These are phyloP conservation scores for Pavo muticus DNA, from an alignment of 2,113 vertebrate species.

Conservation along the genomic window DNA sequence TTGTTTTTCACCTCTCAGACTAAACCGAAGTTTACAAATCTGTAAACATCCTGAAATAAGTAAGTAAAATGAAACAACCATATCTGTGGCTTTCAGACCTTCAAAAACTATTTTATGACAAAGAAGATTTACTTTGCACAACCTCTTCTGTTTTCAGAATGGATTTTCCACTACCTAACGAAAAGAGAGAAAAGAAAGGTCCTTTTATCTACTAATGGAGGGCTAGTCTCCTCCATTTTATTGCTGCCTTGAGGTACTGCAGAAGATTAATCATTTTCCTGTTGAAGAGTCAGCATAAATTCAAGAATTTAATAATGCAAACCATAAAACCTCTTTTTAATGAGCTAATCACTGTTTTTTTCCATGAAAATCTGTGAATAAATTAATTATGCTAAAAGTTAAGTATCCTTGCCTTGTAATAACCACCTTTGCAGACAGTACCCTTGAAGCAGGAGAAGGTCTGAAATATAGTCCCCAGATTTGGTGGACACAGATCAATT, in stretches of 20 bases:
- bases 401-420: background rate
- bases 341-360: constrained; percentile 46
- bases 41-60: background rate
- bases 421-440: background rate
- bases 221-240: background rate
- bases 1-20: background rate
- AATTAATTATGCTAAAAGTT: constrained; percentile 45
- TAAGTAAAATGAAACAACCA: background rate
- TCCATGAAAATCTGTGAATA: constrained; percentile 36
- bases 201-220: background rate
- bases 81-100: background rate
- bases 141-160: background rate
- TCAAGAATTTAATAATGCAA: constrained; percentile 62
- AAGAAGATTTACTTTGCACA: background rate
- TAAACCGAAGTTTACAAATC: background rate
- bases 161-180: background rate
- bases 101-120: background rate
- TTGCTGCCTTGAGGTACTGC: background rate
- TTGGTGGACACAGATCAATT: background rate
- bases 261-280: constrained; percentile 20
- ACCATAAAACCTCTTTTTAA: constrained; percentile 49
- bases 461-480: background rate
- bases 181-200: background rate
- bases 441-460: background rate
- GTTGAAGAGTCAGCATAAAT: constrained; percentile 62